phyloP scores from a whole-genome alignment of 2,888 invertebrate species.

The Philhelius pedissequus region DNA sequence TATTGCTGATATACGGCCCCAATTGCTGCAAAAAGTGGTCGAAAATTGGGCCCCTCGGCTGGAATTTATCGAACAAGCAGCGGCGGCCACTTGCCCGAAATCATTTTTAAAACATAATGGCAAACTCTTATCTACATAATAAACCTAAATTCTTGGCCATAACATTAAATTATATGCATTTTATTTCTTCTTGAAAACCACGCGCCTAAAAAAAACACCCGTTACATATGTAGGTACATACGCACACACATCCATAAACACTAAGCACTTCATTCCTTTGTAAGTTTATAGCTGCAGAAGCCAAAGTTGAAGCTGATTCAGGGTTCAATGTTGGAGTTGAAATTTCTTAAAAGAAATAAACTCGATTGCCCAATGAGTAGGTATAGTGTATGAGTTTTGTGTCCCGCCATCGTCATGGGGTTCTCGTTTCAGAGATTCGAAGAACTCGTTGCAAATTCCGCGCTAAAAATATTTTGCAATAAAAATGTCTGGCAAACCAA shows the following conservation, averaged over 20 bases:
- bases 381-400: not conserved
- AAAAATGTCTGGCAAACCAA: constrained; percentile 47
- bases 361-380: not conserved
- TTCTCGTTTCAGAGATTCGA: constrained; percentile 13
- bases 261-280: constrained; percentile 3
- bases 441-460: constrained; percentile 44
- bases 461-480: constrained; percentile 30
- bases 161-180: too few species aligned
- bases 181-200: too few species aligned
- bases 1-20: too few species aligned
- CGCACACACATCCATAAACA: not conserved
- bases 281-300: not conserved
- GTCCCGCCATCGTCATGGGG: not conserved
- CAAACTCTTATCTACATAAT: too few species aligned
- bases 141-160: too few species aligned
- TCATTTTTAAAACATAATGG: too few species aligned
- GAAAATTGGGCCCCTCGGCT: too few species aligned
- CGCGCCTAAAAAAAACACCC: too few species aligned
- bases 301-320: not conserved
- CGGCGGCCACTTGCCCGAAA: too few species aligned
- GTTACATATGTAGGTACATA: not conserved
- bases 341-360: not conserved
- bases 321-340: not conserved
- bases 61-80: too few species aligned
- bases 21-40: too few species aligned